phyloP scores from a whole-genome alignment of 2,113 vertebrate species.

The Cacatua alba region DNA sequence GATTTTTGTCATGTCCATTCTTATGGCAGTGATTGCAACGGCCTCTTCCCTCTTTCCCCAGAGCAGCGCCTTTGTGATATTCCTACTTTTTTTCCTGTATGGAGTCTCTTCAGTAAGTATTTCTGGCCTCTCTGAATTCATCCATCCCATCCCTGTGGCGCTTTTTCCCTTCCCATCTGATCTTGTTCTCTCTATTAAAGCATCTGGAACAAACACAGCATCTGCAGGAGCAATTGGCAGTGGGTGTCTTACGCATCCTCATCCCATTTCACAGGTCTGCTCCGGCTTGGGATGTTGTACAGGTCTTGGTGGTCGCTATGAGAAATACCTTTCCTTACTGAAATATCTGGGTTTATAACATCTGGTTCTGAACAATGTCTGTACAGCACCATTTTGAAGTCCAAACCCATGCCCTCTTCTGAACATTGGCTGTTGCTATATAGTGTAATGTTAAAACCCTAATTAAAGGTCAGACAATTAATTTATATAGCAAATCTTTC shows the following conservation, averaged over 20 bases:
- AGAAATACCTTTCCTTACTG: not conserved
- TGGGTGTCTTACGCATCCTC: not conserved
- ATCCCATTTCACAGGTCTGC: not conserved
- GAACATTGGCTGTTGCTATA: not conserved
- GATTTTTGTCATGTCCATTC: slow-evolving; percentile 91
- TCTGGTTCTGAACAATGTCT: not conserved
- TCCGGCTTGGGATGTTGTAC: rapidly evolving
- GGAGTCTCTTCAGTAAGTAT: slow-evolving; percentile 93
- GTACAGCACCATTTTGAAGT: not conserved
- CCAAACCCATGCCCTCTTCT: not conserved
- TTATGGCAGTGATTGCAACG: slow-evolving; percentile 93
- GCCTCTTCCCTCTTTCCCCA: slow-evolving; percentile 90
- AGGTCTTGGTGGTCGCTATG: rapidly evolving
- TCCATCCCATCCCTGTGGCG: not conserved
- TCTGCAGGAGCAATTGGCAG: not conserved
- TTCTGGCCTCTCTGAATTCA: rapidly evolving
- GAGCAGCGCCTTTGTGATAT: slow-evolving; percentile 90
- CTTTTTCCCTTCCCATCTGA: not conserved
- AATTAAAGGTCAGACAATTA: not conserved
- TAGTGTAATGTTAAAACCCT: not conserved
- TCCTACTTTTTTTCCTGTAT: slow-evolving; percentile 93
- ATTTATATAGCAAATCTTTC: not conserved
- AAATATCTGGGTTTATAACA: not conserved
- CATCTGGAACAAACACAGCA: rapidly evolving
- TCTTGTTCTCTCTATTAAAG: not conserved